phyloP scores from a whole-genome alignment of 2,797 vertebrate species.

The Heterohyrax brucei region DNA sequence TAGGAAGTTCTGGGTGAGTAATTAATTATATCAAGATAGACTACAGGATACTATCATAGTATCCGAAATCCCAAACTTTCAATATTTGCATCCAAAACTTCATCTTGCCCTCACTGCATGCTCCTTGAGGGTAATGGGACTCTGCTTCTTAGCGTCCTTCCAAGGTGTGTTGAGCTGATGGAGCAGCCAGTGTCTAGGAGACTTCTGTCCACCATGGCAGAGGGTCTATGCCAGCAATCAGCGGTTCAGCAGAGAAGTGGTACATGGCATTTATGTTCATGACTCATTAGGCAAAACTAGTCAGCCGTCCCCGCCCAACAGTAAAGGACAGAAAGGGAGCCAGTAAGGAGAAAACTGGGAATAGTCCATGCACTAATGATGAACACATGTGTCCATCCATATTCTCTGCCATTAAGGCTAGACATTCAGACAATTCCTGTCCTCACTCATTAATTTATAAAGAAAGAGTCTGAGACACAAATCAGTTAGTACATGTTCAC shows the following conservation, averaged over 20 bases:
- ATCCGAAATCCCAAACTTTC: background rate
- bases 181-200: background rate
- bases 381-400: background rate
- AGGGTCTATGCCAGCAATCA: background rate
- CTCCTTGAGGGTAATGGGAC: background rate
- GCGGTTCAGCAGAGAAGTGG: background rate
- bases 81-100: background rate
- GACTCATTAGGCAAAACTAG: slow-evolving; percentile 16
- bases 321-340: background rate
- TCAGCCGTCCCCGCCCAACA: background rate
- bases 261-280: background rate
- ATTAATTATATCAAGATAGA: background rate
- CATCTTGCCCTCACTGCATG: background rate
- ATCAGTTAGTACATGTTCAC: background rate
- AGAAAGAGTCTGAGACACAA: background rate
- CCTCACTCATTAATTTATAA: background rate
- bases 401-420: background rate
- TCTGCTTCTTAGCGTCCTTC: background rate
- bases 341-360: background rate
- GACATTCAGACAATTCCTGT: background rate
- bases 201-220: background rate
- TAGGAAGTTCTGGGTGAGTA: background rate
- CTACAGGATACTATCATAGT: background rate
- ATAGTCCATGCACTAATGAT: background rate
- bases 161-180: background rate